Percentiles rank a stretch among this genome's conserved stretches.
Evolutionary conservation across 1,140 invertebrate genomes (phyloP).

Genomic region (Pinna nobilis): DNA sequence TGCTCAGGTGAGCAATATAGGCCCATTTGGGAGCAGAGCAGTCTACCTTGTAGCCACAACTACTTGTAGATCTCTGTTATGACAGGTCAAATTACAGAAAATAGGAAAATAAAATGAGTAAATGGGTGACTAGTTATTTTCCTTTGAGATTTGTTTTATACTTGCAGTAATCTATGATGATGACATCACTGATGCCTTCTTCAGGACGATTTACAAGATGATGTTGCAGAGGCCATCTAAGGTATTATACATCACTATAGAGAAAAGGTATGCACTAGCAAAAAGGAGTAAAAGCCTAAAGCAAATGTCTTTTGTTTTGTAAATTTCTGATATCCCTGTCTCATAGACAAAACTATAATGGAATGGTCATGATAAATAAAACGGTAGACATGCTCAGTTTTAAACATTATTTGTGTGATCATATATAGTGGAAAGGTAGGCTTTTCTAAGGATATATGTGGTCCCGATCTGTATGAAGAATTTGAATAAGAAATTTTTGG

Average conservation of each 20-base stretch:
- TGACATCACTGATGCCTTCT: conserved; percentile 87
- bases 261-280: conserved; percentile 78
- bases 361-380: neutral
- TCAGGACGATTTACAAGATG: conserved; percentile 83
- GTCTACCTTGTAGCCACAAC: no score
- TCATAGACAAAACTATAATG: neutral
- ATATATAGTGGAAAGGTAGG: no score
- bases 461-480: no score
- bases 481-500: no score
- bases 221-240: conserved; percentile 79
- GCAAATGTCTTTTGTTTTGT: neutral
- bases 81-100: no score
- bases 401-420: neutral
- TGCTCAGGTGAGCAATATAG: no score
- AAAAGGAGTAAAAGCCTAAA: neutral
- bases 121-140: neutral
- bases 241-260: conserved; percentile 85
- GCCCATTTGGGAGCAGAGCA: no score
- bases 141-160: conserved; percentile 72
- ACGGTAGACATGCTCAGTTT: no score
- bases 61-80: no score
- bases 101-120: no score
- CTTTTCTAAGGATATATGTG: neutral
- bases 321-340: neutral
- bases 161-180: conserved; percentile 91